phyloP scores from a whole-genome alignment of 1,140 invertebrate species.

The Oreohelix idahoensis region DNA sequence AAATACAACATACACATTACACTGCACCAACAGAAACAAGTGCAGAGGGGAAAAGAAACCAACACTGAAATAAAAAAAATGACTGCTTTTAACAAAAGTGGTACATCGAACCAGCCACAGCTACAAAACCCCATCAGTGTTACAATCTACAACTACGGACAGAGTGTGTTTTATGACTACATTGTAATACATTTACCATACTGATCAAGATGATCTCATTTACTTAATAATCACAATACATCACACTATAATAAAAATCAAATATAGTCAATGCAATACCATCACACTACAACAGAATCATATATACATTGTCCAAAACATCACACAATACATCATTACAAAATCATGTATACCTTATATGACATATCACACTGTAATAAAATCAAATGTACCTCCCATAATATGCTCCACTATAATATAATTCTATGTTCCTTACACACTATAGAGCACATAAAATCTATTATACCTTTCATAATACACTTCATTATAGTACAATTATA shows the following conservation, averaged over 20 bases:
- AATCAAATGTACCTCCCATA: background rate
- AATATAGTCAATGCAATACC: too few relatives aligned
- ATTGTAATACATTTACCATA: background rate
- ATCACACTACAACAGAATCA: too few relatives aligned
- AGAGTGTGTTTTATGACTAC: background rate
- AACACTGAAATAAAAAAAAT: background rate
- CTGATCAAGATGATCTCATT: too few relatives aligned
- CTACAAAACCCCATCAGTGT: background rate
- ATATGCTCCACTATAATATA: too few relatives aligned
- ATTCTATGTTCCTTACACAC: too few relatives aligned
- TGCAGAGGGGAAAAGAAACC: background rate
- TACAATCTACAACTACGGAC: slow-evolving; percentile 8
- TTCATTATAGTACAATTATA: too few relatives aligned
- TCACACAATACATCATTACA: background rate
- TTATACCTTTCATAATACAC: too few relatives aligned
- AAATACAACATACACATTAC: background rate
- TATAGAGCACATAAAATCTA: too few relatives aligned
- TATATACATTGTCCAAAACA: too few relatives aligned
- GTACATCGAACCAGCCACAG: background rate
- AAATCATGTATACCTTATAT: background rate
- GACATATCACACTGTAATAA: background rate
- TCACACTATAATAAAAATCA: too few relatives aligned
- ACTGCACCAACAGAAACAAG: background rate
- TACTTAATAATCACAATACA: too few relatives aligned
- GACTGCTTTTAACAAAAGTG: background rate